Percentiles rank a stretch among this genome's conserved stretches.
These are phyloP conservation scores for Holothuria glaberrima DNA, from an alignment of 35 echinoderm and acorn worm species.

Conservation along the genomic window DNA sequence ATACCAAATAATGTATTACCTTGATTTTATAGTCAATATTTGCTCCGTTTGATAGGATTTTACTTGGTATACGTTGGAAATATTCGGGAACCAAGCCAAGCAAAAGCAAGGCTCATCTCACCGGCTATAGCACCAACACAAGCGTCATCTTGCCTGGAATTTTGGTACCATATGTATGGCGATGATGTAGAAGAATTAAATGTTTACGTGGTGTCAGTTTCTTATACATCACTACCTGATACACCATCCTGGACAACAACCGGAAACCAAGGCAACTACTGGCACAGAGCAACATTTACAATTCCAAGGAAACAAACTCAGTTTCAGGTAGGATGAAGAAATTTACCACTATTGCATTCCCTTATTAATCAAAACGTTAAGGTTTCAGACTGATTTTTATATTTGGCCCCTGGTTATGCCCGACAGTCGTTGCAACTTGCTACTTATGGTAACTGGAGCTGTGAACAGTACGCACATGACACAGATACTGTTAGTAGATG, in stretches of 20 bases:
- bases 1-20: too few species aligned
- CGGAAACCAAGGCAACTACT: constrained; percentile 73
- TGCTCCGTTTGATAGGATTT: neutral
- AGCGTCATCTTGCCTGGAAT: constrained; percentile 65
- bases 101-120: constrained; percentile 63
- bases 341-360: too few species aligned
- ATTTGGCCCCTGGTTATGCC: too few species aligned
- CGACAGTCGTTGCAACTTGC: too few species aligned
- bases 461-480: too few species aligned
- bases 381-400: too few species aligned
- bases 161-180: constrained; percentile 97
- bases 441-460: too few species aligned
- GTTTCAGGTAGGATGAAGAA: constrained; percentile 54
- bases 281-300: constrained; percentile 69
- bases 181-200: constrained; percentile 68
- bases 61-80: neutral
- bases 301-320: neutral
- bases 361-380: too few species aligned
- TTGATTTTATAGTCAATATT: too few species aligned
- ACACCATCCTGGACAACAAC: constrained; percentile 43
- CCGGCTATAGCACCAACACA: constrained; percentile 22
- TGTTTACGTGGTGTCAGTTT: constrained; percentile 65
- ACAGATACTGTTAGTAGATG: too few species aligned
- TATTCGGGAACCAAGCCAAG: neutral
- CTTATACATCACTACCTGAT: neutral